These are phyloP conservation scores for Pyrgilauda ruficollis DNA, from an alignment of 2,113 vertebrate species.

Conservation along the genomic window DNA sequence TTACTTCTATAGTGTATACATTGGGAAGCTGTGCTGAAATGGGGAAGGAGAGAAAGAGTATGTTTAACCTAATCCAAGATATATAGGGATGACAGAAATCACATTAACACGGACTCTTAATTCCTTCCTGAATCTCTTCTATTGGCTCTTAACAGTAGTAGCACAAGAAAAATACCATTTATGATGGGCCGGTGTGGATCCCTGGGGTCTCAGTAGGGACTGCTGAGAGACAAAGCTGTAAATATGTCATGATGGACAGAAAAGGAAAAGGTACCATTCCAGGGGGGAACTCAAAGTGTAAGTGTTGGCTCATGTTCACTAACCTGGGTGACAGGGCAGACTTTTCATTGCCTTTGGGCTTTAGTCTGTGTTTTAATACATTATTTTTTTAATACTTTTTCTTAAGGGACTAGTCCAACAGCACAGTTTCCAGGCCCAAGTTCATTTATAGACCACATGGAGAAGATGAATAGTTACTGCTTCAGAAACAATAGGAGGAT, in stretches of 20 bases:
- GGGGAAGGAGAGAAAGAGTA: not conserved
- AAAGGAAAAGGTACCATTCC: not conserved
- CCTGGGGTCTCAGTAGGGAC: not conserved
- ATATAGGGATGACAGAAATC: conserved; percentile 18
- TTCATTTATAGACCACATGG: not conserved
- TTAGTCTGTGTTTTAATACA: not conserved
- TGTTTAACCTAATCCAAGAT: not conserved
- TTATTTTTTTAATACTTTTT: not conserved
- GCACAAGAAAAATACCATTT: not conserved
- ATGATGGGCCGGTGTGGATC: not conserved
- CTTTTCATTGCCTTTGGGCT: not conserved
- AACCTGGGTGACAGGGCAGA: not conserved
- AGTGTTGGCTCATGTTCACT: not conserved
- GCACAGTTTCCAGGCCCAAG: not conserved
- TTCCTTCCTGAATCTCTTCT: conserved; percentile 25
- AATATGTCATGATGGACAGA: not conserved
- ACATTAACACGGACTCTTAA: not conserved
- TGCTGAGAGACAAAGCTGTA: conserved; percentile 9
- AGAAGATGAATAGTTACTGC: not conserved
- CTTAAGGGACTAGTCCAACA: not conserved
- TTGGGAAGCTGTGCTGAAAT: not conserved
- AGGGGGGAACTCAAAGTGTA: not conserved
- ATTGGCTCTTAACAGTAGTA: not conserved
- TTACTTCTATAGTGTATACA: not conserved
- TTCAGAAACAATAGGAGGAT: not conserved